Percentiles rank a stretch among this genome's conserved stretches.
Evolutionary conservation across 2,113 vertebrate species (phyloP).

Genomic region (Petroica traversi): DNA sequence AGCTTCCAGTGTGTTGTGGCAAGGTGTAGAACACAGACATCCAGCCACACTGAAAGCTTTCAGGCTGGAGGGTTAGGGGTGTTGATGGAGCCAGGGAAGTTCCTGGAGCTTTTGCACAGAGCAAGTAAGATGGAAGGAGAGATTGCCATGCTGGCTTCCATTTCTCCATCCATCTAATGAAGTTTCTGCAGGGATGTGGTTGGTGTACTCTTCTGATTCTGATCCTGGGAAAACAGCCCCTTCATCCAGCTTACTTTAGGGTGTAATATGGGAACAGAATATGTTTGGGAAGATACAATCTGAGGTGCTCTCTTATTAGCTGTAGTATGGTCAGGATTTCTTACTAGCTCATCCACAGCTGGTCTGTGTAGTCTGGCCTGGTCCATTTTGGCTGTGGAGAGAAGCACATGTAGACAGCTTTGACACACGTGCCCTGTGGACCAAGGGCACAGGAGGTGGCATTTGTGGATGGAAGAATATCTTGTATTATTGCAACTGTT

Average conservation of each 20-base stretch:
- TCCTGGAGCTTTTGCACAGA: not conserved
- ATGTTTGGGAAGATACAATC: not conserved
- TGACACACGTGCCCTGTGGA: not conserved
- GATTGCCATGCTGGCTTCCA: not conserved
- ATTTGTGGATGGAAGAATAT: not conserved
- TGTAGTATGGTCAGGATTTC: not conserved
- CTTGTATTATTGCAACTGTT: not conserved
- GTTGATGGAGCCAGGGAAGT: not conserved
- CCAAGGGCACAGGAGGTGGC: not conserved
- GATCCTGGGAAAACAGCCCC: not conserved
- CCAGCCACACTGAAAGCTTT: not conserved
- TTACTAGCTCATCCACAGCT: not conserved
- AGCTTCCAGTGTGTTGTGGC: not conserved
- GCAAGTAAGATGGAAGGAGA: not conserved
- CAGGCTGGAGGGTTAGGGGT: not conserved
- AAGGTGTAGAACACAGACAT: not conserved
- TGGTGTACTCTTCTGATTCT: not conserved
- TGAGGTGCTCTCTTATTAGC: not conserved
- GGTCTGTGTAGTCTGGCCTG: not conserved
- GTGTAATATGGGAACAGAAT: not conserved
- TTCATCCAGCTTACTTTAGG: not conserved
- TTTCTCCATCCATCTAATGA: not conserved
- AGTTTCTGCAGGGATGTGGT: not conserved
- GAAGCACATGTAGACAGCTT: not conserved
- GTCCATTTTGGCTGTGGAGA: not conserved